A percentile compares a stretch with the other conserved stretches of the same genome.
phyloP scores from a whole-genome alignment of 2,888 invertebrate species.

The Tholera decimalis region DNA sequence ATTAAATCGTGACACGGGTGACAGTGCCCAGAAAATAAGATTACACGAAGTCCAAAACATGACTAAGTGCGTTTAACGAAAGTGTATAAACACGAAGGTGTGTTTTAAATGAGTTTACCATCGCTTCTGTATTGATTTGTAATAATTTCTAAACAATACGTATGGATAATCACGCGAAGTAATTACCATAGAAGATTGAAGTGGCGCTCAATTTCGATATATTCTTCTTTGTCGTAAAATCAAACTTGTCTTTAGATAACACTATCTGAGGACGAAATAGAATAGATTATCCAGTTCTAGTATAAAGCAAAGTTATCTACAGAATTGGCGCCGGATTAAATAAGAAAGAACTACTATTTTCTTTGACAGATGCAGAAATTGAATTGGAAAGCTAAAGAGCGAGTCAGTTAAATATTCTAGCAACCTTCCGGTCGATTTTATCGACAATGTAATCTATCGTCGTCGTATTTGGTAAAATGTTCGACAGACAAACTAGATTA shows the following conservation, averaged over 20 bases:
- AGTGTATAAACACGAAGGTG: conserved; percentile 44
- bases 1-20: conserved; percentile 69
- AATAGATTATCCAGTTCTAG: neutral
- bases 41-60: conserved; percentile 31
- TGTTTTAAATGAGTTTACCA: conserved; percentile 41
- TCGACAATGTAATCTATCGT: conserved; percentile 65
- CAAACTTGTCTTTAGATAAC: conserved; percentile 3
- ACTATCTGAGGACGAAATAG: neutral
- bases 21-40: conserved; percentile 52
- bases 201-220: conserved; percentile 16
- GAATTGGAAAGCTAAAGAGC: conserved; percentile 28
- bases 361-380: conserved; percentile 19
- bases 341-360: conserved; percentile 1
- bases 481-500: conserved; percentile 67
- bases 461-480: conserved; percentile 59
- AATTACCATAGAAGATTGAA: conserved; percentile 30
- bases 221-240: conserved; percentile 35
- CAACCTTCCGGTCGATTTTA: conserved; percentile 55
- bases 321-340: conserved; percentile 31
- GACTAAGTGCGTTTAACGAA: conserved; percentile 41
- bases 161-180: conserved; percentile 38
- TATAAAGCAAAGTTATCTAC: conserved; percentile 11
- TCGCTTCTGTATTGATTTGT: conserved; percentile 27
- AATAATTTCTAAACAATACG: conserved; percentile 44
- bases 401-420: conserved; percentile 38